Evolutionary conservation across 2,888 invertebrate species (phyloP), one percentile per base, ranked within the genome.

Genomic region (Lasioglossum morio): DNA sequence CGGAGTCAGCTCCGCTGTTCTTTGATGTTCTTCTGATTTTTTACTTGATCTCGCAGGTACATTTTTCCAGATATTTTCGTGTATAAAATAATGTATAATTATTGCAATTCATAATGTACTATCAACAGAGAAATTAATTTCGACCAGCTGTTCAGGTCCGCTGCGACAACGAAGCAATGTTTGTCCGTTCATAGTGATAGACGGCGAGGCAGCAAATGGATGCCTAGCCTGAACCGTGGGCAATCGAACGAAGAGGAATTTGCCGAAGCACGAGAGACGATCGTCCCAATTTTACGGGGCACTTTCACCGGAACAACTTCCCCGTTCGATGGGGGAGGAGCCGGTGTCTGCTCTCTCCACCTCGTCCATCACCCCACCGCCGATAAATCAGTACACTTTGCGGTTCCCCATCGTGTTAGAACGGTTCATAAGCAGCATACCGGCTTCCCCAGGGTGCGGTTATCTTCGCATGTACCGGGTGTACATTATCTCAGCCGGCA

Each of bases 361-460:
- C 92, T 93, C 93, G 94, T 94, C 94, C 93, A 93, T 94, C 94
- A 93, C 93, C 90, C 91, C 90, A 90, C 89, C 89, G 89, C 92
- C 94, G 93, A 94, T 94, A 94, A 94, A 94, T 94, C 94, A 94
- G 94, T 92, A 92, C 86, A 93, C 92, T 93, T 93, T 93, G 94
- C 93, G 94, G 94, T 94, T 93, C 93, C 94, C 94, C 94, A 93
- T 93, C 93, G 94, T 91, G 94, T 94, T 93, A 92, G 94, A 93
- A 92, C 92, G 92, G 92, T 92, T 92, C 92, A 92, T 93, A 92
- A 94, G 92, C 92, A 89, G 88, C 90, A 85, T 75, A 84, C 86
- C 88, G 88, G 53, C 89, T 88, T 93, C 92, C 92, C 93, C 82
- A 91, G 94, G 94, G 94, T 93, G 94, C 93, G 94, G 94, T 94